Percentiles rank a stretch among this genome's conserved stretches.
Evolutionary conservation across 2,797 vertebrate species (phyloP).

Genomic region (Mus spretus): DNA sequence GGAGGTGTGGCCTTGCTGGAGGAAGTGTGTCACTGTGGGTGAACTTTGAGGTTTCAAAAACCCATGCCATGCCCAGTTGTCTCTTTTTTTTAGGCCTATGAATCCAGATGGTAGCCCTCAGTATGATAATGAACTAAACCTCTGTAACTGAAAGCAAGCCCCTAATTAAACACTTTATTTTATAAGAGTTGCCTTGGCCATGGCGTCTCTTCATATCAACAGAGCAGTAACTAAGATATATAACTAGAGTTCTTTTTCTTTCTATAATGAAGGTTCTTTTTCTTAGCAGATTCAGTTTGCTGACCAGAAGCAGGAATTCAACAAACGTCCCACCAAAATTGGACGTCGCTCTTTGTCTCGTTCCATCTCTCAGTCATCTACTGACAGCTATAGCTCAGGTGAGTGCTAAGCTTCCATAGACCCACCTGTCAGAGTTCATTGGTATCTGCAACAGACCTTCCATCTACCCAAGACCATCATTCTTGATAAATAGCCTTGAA

Average conservation of each 20-base stretch:
- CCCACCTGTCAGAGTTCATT: background rate
- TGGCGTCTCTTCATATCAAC: background rate
- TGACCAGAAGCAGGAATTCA: slow-evolving; percentile 99
- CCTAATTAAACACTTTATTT: background rate
- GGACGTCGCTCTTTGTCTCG: slow-evolving; percentile 98
- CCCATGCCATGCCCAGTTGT: background rate
- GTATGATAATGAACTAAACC: no score
- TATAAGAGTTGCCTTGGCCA: background rate
- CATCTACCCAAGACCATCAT: background rate
- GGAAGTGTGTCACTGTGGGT: background rate
- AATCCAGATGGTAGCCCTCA: background rate
- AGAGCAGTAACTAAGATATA: background rate
- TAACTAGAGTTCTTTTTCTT: slow-evolving; percentile 9
- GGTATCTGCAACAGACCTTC: background rate
- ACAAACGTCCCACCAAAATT: slow-evolving; percentile 98
- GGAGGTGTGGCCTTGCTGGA: background rate
- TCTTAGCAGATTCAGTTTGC: slow-evolving; percentile 97
- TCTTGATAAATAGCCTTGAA: background rate
- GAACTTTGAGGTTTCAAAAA: background rate
- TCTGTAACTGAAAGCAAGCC: background rate
- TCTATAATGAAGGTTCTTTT: slow-evolving; percentile 44
- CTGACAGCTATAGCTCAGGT: slow-evolving; percentile 99
- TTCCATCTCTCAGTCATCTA: slow-evolving; percentile 99
- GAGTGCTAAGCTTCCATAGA: slow-evolving; percentile 44
- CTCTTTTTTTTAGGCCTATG: background rate